Conservation (phyloP, 2,113 vertebrate genomes). For the Diphyllodes magnificus region DNA sequence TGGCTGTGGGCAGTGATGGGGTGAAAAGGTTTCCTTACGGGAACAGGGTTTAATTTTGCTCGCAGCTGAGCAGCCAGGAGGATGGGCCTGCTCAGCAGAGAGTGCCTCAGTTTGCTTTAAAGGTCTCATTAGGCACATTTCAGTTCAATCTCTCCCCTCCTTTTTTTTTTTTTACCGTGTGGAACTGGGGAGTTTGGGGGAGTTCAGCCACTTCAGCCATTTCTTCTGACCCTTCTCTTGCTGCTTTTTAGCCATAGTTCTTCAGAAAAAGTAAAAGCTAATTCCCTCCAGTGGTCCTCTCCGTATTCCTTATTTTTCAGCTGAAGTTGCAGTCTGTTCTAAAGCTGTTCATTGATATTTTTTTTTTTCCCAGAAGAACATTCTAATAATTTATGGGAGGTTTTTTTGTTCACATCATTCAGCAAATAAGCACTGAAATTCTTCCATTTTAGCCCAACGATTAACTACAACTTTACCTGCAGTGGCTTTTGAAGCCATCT, state of each 20-base stretch:
- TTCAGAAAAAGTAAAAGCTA: background rate
- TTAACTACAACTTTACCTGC: conserved; percentile 27
- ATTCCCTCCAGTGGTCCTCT: background rate
- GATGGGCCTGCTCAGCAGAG: background rate
- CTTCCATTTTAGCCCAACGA: background rate
- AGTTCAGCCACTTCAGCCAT: background rate
- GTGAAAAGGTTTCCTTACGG: background rate
- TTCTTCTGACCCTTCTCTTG: background rate
- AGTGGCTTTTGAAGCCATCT: conserved; percentile 39
- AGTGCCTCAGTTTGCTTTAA: background rate
- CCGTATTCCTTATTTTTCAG: background rate
- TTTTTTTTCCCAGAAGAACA: background rate
- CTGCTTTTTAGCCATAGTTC: background rate
- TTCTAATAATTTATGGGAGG: background rate
- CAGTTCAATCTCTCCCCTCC: background rate
- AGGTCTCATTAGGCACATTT: background rate
- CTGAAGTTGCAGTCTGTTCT: conserved; percentile 27
- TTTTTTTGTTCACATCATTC: background rate
- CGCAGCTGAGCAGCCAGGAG: background rate
- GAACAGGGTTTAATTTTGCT: background rate
- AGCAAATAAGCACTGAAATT: conserved; percentile 32
- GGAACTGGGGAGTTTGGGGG: background rate
- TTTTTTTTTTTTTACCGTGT: background rate
- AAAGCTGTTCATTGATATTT: background rate
- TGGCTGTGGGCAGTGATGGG: background rate